Conservation (phyloP, 1,140 invertebrate species). For the Glomeris maerens region DNA sequence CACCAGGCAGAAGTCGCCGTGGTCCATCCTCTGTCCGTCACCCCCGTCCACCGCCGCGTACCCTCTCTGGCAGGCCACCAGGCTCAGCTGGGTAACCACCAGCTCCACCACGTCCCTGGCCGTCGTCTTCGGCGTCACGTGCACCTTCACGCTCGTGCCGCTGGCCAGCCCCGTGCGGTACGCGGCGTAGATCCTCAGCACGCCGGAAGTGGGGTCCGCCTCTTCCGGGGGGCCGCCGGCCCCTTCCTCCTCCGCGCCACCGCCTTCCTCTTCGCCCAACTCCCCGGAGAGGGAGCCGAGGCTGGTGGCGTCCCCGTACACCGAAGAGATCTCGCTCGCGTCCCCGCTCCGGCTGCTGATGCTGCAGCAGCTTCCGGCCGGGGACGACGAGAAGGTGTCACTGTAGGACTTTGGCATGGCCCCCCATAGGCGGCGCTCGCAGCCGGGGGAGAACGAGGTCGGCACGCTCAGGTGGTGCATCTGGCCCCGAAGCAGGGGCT, state of each 20-base stretch:
- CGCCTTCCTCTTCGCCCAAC: slow-evolving; percentile 62
- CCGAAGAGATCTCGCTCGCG: neutral
- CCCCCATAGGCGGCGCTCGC: too few species aligned
- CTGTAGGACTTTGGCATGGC: slow-evolving; percentile 3
- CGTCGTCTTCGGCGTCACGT: slow-evolving; percentile 77
- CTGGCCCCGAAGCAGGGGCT: too few species aligned
- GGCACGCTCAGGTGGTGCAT: too few species aligned
- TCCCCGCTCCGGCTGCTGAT: neutral
- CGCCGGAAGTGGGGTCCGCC: slow-evolving; percentile 26
- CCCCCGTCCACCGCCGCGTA: slow-evolving; percentile 71
- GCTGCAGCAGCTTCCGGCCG: neutral
- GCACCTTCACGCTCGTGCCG: slow-evolving; percentile 80
- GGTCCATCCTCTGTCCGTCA: slow-evolving; percentile 35
- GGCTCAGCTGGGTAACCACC: slow-evolving; percentile 84
- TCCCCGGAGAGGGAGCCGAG: too few species aligned
- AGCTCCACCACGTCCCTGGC: slow-evolving; percentile 84
- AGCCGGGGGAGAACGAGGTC: too few species aligned
- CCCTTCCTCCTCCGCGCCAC: slow-evolving; percentile 20
- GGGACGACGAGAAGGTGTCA: neutral
- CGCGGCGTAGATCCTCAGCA: slow-evolving; percentile 69
- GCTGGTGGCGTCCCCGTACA: slow-evolving; percentile 11
- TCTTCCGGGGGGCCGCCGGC: slow-evolving; percentile 13
- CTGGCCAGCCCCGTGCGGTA: slow-evolving; percentile 84
- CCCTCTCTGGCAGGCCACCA: slow-evolving; percentile 73
- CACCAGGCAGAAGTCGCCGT: slow-evolving; percentile 75